These are phyloP conservation scores for Diorhabda elongata DNA, from an alignment of 1,140 invertebrate species.

Conservation along the genomic window DNA sequence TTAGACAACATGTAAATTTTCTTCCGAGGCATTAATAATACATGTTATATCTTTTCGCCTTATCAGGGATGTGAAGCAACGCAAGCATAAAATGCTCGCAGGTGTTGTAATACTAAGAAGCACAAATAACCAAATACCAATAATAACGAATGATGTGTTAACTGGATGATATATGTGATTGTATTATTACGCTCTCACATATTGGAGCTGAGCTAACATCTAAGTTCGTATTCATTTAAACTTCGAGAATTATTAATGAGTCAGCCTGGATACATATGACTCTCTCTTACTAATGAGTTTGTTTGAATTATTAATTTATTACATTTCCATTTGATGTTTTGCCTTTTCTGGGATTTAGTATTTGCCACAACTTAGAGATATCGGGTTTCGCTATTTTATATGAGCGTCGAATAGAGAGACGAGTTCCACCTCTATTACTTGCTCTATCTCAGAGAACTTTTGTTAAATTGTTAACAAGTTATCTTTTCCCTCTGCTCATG, in stretches of 20 bases:
- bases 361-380: neutral
- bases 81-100: neutral
- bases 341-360: slow-evolving; percentile 4
- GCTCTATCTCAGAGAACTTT: too few species aligned
- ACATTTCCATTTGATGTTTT: slow-evolving; percentile 24
- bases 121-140: neutral
- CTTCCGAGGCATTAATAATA: too few species aligned
- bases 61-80: neutral
- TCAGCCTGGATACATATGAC: slow-evolving; percentile 41
- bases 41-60: too few species aligned
- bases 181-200: slow-evolving; percentile 42
- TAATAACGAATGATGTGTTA: slow-evolving; percentile 32
- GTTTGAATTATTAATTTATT: slow-evolving; percentile 45
- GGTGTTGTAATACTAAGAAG: neutral
- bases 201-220: slow-evolving; percentile 42
- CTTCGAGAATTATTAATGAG: slow-evolving; percentile 46
- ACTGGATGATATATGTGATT: slow-evolving; percentile 43
- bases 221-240: slow-evolving; percentile 45
- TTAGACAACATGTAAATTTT: too few species aligned
- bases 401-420: neutral
- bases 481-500: too few species aligned
- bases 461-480: too few species aligned
- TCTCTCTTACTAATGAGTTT: slow-evolving; percentile 41
- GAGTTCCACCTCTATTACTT: neutral
- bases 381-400: neutral